Evolutionary conservation across 2,888 invertebrate species (phyloP), one percentile per base, ranked within the genome.

Genomic region (Syritta pipiens): DNA sequence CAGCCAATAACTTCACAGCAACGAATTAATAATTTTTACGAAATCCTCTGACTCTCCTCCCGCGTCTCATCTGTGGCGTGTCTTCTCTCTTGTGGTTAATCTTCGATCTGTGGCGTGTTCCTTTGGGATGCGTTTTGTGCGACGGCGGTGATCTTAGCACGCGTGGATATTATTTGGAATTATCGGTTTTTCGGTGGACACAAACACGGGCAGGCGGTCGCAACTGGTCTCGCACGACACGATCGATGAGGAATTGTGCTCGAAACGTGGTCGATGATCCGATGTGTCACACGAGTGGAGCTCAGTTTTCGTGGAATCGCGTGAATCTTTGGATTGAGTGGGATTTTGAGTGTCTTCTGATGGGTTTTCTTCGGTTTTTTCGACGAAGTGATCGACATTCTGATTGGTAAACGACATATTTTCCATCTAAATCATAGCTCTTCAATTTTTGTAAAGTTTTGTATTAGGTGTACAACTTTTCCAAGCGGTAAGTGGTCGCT

Each of bases 1-100:
- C 83, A 84, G 84, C 86, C 86, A 87, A 86, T 86, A 86, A 86
- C 85, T 86, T 86, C 81, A 85, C 86, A 85, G 84, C 84, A 86
- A 86, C 85, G 85, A 85, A 86, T 86, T 82, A 82, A 82, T 82
- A 82, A 82, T 82, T 82, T n/a, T 82, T 82, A 67, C 81, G 42
- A 44, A 60, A 51, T 55, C 30, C 59, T 46, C 59, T 53, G 53
- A 44, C 72, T n/a, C n/a, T n/a, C n/a, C n/a, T n/a, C n/a, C n/a
- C n/a, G n/a, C n/a, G n/a, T n/a, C n/a, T n/a, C n/a, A n/a, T n/a
- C n/a, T n/a, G n/a, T n/a, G n/a, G 48, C 57, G 46, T 63, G 19
- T 30, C 20, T 65, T 55, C 35, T 53, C 28, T 4, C 37, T 17
- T 37, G n/a, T n/a, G n/a, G n/a, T 59, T 77, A 71, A 77, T 77